A percentile compares a stretch with the other conserved stretches of the same genome.
phyloP scores from a whole-genome alignment of 2,888 invertebrate species.

The Tachystola acroxantha region DNA sequence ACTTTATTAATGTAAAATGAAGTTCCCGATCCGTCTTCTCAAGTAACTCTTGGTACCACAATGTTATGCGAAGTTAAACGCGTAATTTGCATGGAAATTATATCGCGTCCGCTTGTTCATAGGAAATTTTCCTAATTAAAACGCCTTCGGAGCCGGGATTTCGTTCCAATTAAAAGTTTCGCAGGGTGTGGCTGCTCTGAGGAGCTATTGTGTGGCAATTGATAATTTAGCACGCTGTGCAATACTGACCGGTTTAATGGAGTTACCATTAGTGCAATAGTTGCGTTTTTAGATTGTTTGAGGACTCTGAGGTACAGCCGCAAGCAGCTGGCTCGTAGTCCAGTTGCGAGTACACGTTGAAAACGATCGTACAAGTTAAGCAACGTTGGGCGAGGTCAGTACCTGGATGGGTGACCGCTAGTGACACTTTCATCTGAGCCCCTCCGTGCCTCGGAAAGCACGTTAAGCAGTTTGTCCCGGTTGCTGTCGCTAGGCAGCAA shows the following conservation, averaged over 20 bases:
- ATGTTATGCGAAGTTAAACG: conserved; percentile 70
- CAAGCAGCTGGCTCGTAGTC: too few species aligned
- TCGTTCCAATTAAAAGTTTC: conserved; percentile 75
- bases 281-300: not conserved
- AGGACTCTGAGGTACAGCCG: too few species aligned
- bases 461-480: too few species aligned
- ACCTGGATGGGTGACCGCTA: too few species aligned
- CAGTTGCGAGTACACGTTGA: too few species aligned
- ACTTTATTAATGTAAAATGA: conserved; percentile 44
- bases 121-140: conserved; percentile 56
- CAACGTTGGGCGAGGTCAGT: too few species aligned
- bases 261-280: not conserved
- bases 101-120: conserved; percentile 70
- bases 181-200: conserved; percentile 28
- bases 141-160: conserved; percentile 70
- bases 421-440: too few species aligned
- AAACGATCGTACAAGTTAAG: too few species aligned
- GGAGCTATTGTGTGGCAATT: conserved; percentile 41
- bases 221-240: conserved; percentile 26
- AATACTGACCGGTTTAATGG: conserved; percentile 6
- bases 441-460: too few species aligned
- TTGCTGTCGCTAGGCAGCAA: too few species aligned
- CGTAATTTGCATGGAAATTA: conserved; percentile 76
- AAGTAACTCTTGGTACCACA: conserved; percentile 31
- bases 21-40: conserved; percentile 31